Evolutionary conservation across 2,113 vertebrate species (phyloP).

Genomic region (Spizaetus ornatus): DNA sequence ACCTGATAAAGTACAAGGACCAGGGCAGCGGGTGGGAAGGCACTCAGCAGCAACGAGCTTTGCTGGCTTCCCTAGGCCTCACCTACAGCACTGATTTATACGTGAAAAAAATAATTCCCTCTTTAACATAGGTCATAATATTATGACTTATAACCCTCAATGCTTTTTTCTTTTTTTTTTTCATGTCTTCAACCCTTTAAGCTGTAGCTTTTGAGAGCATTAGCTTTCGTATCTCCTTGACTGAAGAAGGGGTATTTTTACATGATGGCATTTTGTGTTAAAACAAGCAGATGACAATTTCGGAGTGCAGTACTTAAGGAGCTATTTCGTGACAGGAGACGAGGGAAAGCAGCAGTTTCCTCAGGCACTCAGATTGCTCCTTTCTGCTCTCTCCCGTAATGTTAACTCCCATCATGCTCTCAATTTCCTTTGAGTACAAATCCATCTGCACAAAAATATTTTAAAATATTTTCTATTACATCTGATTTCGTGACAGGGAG

Average conservation of each 20-base stretch:
- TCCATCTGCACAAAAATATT: background rate
- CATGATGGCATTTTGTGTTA: background rate
- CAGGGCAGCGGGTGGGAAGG: background rate
- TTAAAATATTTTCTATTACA: background rate
- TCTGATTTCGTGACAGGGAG: background rate
- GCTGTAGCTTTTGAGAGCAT: background rate
- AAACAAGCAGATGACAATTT: slow-evolving; percentile 27
- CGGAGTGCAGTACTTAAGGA: slow-evolving; percentile 9
- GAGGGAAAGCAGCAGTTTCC: background rate
- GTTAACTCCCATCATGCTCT: background rate
- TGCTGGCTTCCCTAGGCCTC: background rate
- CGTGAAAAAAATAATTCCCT: background rate
- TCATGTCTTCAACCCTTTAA: background rate
- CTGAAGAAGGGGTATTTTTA: slow-evolving; percentile 8
- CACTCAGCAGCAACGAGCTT: background rate
- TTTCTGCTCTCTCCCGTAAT: background rate
- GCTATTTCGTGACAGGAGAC: slow-evolving; percentile 29
- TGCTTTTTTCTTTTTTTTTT: background rate
- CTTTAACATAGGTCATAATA: background rate
- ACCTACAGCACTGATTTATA: background rate
- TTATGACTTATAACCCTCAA: background rate
- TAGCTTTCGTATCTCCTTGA: background rate
- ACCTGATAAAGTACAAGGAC: fast-evolving
- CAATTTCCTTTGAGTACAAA: background rate
- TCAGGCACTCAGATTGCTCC: background rate